These are phyloP conservation scores for Myrmophylax atrothorax DNA, from an alignment of 2,113 vertebrate genomes.

Conservation along the genomic window DNA sequence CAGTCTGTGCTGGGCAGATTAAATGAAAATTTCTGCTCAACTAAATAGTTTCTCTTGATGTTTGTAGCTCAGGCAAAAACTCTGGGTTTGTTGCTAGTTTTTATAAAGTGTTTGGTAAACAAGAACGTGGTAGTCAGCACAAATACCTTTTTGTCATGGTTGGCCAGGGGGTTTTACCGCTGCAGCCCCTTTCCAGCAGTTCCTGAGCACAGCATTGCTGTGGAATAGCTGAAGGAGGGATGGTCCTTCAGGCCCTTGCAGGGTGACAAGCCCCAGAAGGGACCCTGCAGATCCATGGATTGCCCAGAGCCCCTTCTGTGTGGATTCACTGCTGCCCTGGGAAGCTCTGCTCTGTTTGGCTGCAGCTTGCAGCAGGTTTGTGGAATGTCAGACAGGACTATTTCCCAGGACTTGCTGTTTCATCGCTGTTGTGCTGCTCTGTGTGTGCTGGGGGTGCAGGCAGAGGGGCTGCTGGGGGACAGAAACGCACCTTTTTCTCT, in stretches of 20 bases:
- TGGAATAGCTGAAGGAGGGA: background rate
- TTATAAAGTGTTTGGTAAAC: background rate
- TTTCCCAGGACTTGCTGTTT: background rate
- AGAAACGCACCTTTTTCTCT: no score
- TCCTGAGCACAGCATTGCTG: background rate
- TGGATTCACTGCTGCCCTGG: background rate
- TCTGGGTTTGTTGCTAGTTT: background rate
- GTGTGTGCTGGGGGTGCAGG: background rate
- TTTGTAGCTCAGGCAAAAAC: background rate
- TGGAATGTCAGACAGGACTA: slow-evolving; percentile 10
- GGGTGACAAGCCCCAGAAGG: background rate
- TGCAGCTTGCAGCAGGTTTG: background rate
- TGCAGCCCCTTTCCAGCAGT: background rate
- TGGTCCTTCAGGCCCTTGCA: background rate
- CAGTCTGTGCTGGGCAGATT: background rate
- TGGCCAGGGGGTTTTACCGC: background rate
- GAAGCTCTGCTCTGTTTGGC: background rate
- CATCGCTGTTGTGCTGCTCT: background rate
- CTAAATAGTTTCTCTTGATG: background rate
- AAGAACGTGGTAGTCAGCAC: background rate
- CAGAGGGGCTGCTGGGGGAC: background rate
- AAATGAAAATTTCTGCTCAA: background rate
- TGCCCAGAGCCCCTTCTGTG: background rate
- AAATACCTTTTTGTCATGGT: background rate
- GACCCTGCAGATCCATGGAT: background rate